Evolutionary conservation across 2,797 vertebrate genomes (phyloP), one percentile per base, ranked within the genome.

Genomic region (Delichon dasypus): DNA sequence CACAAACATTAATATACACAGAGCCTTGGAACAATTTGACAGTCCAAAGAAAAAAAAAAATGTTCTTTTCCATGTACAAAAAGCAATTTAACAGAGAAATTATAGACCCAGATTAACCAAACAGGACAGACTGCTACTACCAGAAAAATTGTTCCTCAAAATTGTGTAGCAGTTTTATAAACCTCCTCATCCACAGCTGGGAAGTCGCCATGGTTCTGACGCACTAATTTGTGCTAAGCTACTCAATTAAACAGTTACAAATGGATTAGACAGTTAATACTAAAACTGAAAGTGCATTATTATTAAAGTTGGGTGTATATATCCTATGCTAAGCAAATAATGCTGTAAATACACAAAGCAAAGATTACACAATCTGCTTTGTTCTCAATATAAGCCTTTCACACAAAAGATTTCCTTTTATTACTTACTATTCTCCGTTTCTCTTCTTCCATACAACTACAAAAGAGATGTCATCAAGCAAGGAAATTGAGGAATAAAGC

Each of bases 401-500:
- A 64, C 6, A 71, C 27, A 90, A 47, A 85, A 84, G 21, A 70
- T 65, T 50, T 72, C 71, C 47, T 44, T 88, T 38, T 2, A 27
- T 44, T 86, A 45, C 80, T 88, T 79, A 65, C 38, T 79, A 8
- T 86, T 85, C 76, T 74, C 54, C 48, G 71, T 79, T 96, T 45
- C 50, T 74, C 36, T 48, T 77, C 64, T 66, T 71, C 67, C 47
- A 65, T 2, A n/a, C 34, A 50, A 65, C 48, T 58, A 40, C 85
- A 85, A 83, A 82, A 53, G 84, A 57, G 50, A 82, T 25, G 32
- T 61, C 87, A 76, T 82, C 86, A 65, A 78, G 84, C 78, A 87
- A 89, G 50, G 29, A 83, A 93, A 95, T 80, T 3, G 1, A 83
- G 64, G 64, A 78, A 84, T 66, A 96, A 91, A 88, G 83, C 92